Evolutionary conservation across 2,797 vertebrate species (phyloP).

Genomic region (Danio tinwini): DNA sequence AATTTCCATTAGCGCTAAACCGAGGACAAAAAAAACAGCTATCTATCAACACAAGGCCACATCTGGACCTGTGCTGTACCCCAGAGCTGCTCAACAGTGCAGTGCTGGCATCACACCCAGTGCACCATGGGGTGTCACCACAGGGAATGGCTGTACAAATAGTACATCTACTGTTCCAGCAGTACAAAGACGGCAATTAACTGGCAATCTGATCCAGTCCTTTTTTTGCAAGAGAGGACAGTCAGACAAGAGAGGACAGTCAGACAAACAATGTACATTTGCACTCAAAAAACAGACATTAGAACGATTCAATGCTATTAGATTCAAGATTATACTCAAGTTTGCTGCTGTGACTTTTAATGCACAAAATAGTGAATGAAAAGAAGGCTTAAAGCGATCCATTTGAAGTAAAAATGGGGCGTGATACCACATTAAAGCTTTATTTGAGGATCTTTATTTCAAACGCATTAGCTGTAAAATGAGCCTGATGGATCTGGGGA

Average conservation of each 20-base stretch:
- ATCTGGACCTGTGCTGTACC: slow-evolving; percentile 24
- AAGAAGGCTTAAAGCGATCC: neutral
- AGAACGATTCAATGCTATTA: slow-evolving; percentile 24
- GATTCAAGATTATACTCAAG: neutral
- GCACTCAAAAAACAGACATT: slow-evolving; percentile 35
- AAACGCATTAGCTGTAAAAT: slow-evolving; percentile 15
- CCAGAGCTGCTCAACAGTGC: slow-evolving; percentile 21
- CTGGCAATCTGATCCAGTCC: slow-evolving; percentile 43
- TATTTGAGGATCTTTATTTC: neutral
- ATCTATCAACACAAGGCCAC: slow-evolving; percentile 28
- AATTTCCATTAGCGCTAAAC: slow-evolving; percentile 56
- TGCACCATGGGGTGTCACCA: slow-evolving; percentile 32
- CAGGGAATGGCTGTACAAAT: slow-evolving; percentile 35
- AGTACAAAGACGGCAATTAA: slow-evolving; percentile 51
- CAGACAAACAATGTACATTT: slow-evolving; percentile 43
- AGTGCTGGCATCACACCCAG: slow-evolving; percentile 36
- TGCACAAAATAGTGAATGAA: neutral
- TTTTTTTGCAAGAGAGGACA: slow-evolving; percentile 18
- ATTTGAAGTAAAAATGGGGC: too few species aligned
- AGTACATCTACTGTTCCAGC: slow-evolving; percentile 45
- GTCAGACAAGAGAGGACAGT: slow-evolving; percentile 23
- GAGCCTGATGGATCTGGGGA: slow-evolving; percentile 5
- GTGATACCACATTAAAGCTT: neutral
- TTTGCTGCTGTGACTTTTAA: neutral
- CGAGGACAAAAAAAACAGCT: slow-evolving; percentile 24